A percentile compares a stretch with the other conserved stretches of the same genome.
Conservation (phyloP, 1,140 invertebrate genomes). For the Micrasema longulum region DNA sequence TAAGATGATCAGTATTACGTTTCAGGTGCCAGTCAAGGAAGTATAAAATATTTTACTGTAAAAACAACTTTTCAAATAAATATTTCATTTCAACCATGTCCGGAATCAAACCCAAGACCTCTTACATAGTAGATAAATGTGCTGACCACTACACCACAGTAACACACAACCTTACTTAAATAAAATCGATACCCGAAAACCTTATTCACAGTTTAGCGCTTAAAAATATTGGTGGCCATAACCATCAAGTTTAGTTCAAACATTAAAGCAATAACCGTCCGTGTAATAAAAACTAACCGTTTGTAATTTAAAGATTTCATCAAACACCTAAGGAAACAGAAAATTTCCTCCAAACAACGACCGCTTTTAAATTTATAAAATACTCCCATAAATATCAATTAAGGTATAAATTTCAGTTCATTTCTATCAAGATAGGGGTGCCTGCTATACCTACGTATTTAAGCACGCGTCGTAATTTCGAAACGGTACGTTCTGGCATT, state of each 20-base stretch:
- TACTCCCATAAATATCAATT: constrained; percentile 28
- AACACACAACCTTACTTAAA: no score
- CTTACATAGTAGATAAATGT: no score
- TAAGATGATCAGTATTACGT: no score
- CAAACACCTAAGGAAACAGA: constrained; percentile 8
- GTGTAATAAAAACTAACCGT: constrained; percentile 3
- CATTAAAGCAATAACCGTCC: neutral
- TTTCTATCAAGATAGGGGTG: constrained; percentile 25
- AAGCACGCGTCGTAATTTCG: constrained; percentile 28
- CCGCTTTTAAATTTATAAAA: constrained; percentile 14
- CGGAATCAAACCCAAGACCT: no score
- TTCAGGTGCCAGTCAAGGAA: no score
- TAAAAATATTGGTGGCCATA: neutral
- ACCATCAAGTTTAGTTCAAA: neutral
- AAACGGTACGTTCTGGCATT: constrained; percentile 11
- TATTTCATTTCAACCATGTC: no score
- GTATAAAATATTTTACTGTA: no score
- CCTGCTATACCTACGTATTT: constrained; percentile 14
- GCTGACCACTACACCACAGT: no score
- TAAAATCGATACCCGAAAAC: no score
- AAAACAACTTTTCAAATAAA: no score
- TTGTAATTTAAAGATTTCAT: constrained; percentile 14
- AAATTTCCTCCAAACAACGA: constrained; percentile 10
- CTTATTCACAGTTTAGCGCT: no score
- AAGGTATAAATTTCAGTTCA: constrained; percentile 16